These are phyloP conservation scores for Hermaeophaga mercurialis DNA, from an alignment of 2,888 invertebrate genomes.

Conservation along the genomic window DNA sequence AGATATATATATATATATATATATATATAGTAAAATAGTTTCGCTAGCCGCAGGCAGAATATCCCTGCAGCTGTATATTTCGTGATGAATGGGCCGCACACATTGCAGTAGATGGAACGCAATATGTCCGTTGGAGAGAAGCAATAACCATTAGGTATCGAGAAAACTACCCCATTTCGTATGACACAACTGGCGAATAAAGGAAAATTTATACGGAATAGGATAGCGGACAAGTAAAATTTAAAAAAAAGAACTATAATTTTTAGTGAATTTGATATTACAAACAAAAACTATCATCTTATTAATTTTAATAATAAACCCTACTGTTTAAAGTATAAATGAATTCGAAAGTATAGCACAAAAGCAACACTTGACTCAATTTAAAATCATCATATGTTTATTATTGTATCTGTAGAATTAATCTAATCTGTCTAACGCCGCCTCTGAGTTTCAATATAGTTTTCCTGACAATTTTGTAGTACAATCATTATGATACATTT, in stretches of 20 bases:
- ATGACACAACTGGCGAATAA: slow-evolving; percentile 66
- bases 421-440: no score
- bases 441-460: no score
- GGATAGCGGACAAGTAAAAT: slow-evolving; percentile 49
- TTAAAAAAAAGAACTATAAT: slow-evolving; percentile 19
- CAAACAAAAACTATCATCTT: no score
- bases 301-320: no score
- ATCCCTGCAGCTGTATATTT: slow-evolving; percentile 47
- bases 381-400: no score
- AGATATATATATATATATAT: no score
- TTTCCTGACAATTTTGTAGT: no score
- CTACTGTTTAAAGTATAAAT: no score
- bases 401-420: no score
- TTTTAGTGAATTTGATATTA: background rate
- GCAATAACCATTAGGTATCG: slow-evolving; percentile 67
- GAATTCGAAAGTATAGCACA: no score
- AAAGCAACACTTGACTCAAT: no score
- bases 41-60: slow-evolving; percentile 45
- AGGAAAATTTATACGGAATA: slow-evolving; percentile 63
- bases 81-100: slow-evolving; percentile 64
- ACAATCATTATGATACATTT: no score
- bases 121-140: slow-evolving; percentile 65
- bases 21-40: slow-evolving; percentile 37
- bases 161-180: slow-evolving; percentile 66
- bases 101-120: slow-evolving; percentile 66